Base-by-base conservation (phyloP, 2,888 invertebrate species). In the Athalia circularis region DNA sequence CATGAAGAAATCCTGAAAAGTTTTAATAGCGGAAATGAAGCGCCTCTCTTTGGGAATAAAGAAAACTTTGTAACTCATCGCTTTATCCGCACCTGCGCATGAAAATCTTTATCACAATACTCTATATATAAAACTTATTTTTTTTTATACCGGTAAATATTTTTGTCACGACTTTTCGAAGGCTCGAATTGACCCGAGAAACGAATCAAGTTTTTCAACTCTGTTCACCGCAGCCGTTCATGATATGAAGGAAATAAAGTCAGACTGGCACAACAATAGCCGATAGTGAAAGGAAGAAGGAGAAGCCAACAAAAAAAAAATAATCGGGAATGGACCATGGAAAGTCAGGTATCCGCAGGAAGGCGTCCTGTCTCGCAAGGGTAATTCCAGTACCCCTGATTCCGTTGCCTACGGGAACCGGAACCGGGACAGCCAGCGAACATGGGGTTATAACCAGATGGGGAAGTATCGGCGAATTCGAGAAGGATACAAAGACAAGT, bases 391-490 rank as follows among this genome's bases (percentile, higher is more conserved):
- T 64, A n/a, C 75, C 75, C 29, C 59, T 75, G 8, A 62, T 75
- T 45, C 75, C 75, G 43, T n/a, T 75, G 62, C 62, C 75, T 15
- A 75, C 62, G 50, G 75, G 75, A 11, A 75, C 75, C 43, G 75
- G 75, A 64, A 75, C 75, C 6, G 75, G 75, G 50, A 75, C 75
- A 43, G 62, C 62, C 9, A 64, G 54, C 47, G 75, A 75, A 50
- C 75, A 75, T 64, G 75, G 75, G 4, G 50, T 75, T 11, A 75
- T 75, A 62, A 75, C 75, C 48, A 75, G 75, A 59, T 75, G 75
- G 75, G 75, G 75, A 11, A 75, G 75, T 52, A 75, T 75, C n/a
- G 75, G 75, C 9, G 75, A 75, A 29, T 75, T 75, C 47, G 75
- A 75, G 62, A 52, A 61, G 3, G 75, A n/a, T 15, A 9, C 50